Evolutionary conservation across 2,113 vertebrate genomes (phyloP), one percentile per base, ranked within the genome.

Genomic region (Tyrannus savana): DNA sequence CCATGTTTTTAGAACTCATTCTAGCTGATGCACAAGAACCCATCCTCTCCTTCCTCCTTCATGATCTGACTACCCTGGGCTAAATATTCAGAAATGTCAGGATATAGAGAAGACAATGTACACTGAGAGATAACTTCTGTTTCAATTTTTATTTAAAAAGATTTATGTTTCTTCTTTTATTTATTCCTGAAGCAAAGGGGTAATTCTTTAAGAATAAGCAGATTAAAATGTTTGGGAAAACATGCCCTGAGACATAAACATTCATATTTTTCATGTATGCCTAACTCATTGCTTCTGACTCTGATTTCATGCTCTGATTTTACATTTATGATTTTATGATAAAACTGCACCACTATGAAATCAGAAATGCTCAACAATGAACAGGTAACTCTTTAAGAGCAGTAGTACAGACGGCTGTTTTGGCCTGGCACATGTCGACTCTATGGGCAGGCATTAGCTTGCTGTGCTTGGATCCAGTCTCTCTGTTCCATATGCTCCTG

Each of bases 221-320:
- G 42, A 68, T 85, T 58, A 50, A 87, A 85, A 49, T 85, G 4
- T 28, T 21, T 49, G 23, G 27, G 81, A 85, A 85, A 85, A 63
- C 3, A 24, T 50, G 44, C 25, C 22, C 16, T 63, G 41, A 72
- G 56, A 85, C 21, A 58, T 23, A 77, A 62, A 49, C 3, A 56
- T 71, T 67, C 4, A 30, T 23, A 8, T 22, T 90, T 78, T 92
- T 77, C 9, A 39, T 39, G 28, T 72, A 24, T 47, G 46, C 41
- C 10, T 75, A 59, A 7, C 33, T 80, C 1, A 0, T 59, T 55
- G 7, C 14, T 75, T 56, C 72, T 86, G 47, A 52, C 19, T 81
- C 47, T 74, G 76, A 42, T 79, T 90, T 75, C 44, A 33, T 72
- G 12, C 18, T 85, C 55, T 85, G 42, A 12, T 83, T 82, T 92